phyloP scores from a whole-genome alignment of 2,113 vertebrate species.

The Benitochromis conjunctus region DNA sequence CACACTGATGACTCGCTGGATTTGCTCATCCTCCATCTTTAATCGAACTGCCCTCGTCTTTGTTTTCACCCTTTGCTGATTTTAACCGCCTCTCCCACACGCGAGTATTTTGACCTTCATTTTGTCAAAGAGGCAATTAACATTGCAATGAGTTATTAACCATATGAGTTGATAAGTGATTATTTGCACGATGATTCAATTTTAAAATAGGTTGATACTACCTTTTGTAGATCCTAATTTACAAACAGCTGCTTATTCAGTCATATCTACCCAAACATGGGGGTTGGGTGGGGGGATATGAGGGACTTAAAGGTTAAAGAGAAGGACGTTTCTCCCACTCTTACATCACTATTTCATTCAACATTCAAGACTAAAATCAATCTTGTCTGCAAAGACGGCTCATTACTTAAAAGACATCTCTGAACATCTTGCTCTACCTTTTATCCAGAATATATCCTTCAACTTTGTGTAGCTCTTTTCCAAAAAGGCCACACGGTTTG shows the following conservation, averaged over 20 bases:
- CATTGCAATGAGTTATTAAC: not conserved
- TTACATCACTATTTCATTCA: not conserved
- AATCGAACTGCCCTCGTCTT: not conserved
- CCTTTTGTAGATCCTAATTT: not conserved
- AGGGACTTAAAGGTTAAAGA: not conserved
- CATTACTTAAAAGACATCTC: not conserved
- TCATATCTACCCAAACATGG: not conserved
- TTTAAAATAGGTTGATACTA: not conserved
- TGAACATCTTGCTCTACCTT: constrained; percentile 75
- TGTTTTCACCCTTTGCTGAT: not conserved
- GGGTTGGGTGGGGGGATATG: not conserved
- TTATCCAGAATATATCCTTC: constrained; percentile 98
- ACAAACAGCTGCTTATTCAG: not conserved
- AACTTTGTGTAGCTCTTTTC: constrained; percentile 97
- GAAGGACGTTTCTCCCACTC: not conserved
- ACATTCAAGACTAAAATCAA: not conserved
- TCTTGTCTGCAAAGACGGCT: not conserved
- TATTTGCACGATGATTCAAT: not conserved
- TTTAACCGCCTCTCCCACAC: not conserved
- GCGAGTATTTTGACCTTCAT: not conserved
- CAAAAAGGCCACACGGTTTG: constrained; percentile 96
- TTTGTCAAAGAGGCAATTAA: not conserved
- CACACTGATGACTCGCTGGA: not conserved
- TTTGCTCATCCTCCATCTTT: not conserved
- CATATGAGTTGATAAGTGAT: not conserved